Base-by-base conservation (phyloP, 2,888 invertebrate genomes). In the Torymus texanus region DNA sequence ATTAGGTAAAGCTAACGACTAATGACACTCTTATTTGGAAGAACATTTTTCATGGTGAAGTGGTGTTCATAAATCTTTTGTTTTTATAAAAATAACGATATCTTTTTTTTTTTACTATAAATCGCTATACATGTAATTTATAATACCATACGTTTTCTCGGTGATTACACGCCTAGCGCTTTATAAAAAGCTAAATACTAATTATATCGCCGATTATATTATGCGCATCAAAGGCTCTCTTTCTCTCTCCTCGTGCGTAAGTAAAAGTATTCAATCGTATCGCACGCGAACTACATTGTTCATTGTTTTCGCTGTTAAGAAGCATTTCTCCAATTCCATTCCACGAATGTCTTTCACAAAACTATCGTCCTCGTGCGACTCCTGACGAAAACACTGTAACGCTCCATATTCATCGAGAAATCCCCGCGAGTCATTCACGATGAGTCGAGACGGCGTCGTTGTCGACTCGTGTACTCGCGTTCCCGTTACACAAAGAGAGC, bases 201-300 rank as follows among this genome's bases (percentile, higher is more conserved):
- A 58, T 67, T 21, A 14, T 18, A 56, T 29, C 8, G 29, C 56
- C 12, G 72, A 72, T 72, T 71, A 53, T 58, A n/a, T 55, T 14
- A 55, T 16, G 53, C 67, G 66, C n/a, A n/a, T 66, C 55, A 51
- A 10, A 14, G 41, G 18, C 50, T 18, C 14, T 50, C 24, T 12
- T 10, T 41, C 18, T 13, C 10, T n/a, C 66, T 1, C 12, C 14
- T 21, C 10, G 50, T 24, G 55, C 50, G 41, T 14, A 13, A 41
- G 62, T 62, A 72, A 62, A 62, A 72, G 72, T 61, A 62, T 72
- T 62, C 16, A 72, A 72, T 72, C 72, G 29, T 62, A 62, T 16
- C 16, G 51, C 59, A n/a, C n/a, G 53, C 51, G 62, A 72, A 63
- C 63, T 62, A 10, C 18, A 73, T 73, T 73, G 73, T 73, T 12